Conservation (phyloP, 2,888 invertebrate genomes). For the Tetragonisca angustula region DNA sequence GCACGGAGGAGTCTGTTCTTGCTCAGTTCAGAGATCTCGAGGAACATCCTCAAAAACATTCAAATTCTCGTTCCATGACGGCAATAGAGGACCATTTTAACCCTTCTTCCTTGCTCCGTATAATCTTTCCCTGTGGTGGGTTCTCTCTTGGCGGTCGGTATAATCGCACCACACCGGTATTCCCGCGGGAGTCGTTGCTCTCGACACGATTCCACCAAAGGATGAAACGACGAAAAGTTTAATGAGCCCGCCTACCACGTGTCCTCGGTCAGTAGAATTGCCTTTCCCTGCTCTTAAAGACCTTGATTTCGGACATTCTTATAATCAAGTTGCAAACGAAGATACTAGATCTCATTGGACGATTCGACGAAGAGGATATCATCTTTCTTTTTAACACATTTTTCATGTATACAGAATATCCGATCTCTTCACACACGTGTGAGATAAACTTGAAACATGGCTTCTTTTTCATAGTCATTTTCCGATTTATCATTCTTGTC, state of each 20-base stretch:
- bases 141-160: constrained; percentile 62
- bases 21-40: background rate
- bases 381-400: background rate
- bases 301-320: constrained; percentile 14
- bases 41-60: constrained; percentile 49
- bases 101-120: constrained; percentile 77
- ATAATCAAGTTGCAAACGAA: background rate
- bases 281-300: constrained; percentile 39
- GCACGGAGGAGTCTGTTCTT: constrained; percentile 42
- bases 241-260: constrained; percentile 76
- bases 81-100: constrained; percentile 65
- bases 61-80: constrained; percentile 60
- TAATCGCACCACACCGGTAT: constrained; percentile 67
- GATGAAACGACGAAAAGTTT: constrained; percentile 82
- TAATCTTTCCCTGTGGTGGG: constrained; percentile 71
- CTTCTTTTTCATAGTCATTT: too few species aligned
- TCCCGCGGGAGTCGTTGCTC: constrained; percentile 77
- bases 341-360: background rate
- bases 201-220: constrained; percentile 71
- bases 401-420: background rate
- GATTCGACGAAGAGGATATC: background rate
- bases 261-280: constrained; percentile 59
- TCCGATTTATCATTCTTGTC: background rate
- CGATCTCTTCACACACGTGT: background rate
- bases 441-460: too few species aligned